These are phyloP conservation scores for Enhydra lutris DNA, from an alignment of 2,113 vertebrate species.

Conservation along the genomic window DNA sequence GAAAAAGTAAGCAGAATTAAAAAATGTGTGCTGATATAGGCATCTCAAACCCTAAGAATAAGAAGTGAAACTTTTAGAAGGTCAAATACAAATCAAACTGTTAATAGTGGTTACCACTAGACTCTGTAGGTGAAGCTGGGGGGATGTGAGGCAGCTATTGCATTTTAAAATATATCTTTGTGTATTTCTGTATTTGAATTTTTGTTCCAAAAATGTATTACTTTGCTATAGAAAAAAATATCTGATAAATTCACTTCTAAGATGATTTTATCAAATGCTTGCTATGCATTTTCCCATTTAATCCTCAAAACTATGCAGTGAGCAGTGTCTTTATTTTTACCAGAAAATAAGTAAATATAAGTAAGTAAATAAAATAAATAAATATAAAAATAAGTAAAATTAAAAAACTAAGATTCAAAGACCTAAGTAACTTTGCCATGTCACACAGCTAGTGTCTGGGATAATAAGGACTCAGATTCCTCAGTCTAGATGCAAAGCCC, in stretches of 20 bases:
- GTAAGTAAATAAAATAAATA: no score
- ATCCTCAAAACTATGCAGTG: neutral
- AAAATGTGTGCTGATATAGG: neutral
- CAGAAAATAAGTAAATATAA: neutral
- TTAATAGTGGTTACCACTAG: neutral
- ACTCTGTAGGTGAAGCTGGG: neutral
- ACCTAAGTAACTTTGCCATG: neutral
- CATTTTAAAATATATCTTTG: neutral
- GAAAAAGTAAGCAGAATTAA: neutral
- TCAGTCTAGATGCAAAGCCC: neutral
- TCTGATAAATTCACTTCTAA: neutral
- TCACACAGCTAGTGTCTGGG: neutral
- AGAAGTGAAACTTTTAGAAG: conserved; percentile 27
- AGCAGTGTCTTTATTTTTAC: neutral
- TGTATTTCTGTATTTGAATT: conserved; percentile 1
- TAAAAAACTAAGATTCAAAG: neutral
- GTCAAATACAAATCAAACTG: neutral
- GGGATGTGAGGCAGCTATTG: neutral
- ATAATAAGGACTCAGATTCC: neutral
- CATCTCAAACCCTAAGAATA: neutral
- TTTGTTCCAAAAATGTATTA: neutral
- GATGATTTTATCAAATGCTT: neutral
- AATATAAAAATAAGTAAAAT: no score
- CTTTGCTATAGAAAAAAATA: neutral
- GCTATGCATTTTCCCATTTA: neutral